Evolutionary conservation across 2,888 invertebrate species (phyloP).

Genomic region (Sphaerophoria rueppellii): DNA sequence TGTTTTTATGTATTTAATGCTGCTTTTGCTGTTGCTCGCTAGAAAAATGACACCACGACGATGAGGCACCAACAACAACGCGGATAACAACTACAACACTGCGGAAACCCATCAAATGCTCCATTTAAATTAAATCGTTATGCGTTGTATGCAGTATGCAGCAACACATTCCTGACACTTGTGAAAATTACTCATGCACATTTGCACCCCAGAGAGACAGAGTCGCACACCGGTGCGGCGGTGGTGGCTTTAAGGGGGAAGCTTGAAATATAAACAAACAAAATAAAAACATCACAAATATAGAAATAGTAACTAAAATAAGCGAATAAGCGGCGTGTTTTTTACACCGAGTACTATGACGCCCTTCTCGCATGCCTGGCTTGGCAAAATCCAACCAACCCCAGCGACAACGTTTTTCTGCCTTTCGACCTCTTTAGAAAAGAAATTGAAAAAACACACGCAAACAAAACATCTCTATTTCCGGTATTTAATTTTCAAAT

Average conservation of each 20-base stretch:
- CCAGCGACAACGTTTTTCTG: constrained; percentile 40
- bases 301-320: constrained; percentile 7
- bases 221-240: not conserved
- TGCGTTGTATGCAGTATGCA: not conserved
- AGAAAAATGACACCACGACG: constrained; percentile 15
- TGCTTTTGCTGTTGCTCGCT: not conserved
- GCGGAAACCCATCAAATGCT: constrained; percentile 60
- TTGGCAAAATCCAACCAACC: constrained; percentile 19
- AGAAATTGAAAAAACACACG: constrained; percentile 17
- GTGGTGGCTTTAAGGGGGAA: not conserved
- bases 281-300: not conserved
- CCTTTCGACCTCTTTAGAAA: constrained; percentile 48
- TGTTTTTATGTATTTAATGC: constrained; percentile 11
- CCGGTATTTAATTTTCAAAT: not conserved
- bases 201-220: constrained; percentile 5
- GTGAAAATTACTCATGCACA: constrained; percentile 53
- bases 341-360: not conserved
- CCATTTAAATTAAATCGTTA: constrained; percentile 65
- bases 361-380: not conserved
- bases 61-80: constrained; percentile 5
- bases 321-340: not conserved
- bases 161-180: constrained; percentile 64
- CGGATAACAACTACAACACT: constrained; percentile 24
- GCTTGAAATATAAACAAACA: constrained; percentile 18
- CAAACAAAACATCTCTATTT: not conserved